Evolutionary conservation across 2,113 vertebrate species (phyloP), one percentile per base, ranked within the genome.

Genomic region (Leucoraja erinaceus): DNA sequence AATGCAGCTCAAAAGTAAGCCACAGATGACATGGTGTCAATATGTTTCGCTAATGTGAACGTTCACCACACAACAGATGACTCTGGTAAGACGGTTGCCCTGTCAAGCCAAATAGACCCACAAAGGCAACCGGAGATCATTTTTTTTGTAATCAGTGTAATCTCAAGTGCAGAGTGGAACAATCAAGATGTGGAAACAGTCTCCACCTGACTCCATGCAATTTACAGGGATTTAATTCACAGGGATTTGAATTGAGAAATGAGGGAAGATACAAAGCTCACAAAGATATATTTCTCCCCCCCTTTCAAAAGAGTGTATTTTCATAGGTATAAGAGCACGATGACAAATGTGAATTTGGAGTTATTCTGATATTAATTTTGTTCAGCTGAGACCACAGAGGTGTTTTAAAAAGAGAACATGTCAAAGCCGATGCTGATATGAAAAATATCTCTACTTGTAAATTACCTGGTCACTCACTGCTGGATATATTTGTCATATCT

Each of bases 301-400:
- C 38, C 38, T 1, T 47, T 47, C 38, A 47, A 47, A 47, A 47
- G 3, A 47, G 38, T 47, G 38, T 47, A 47, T 47, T 84, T 56
- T 25, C 79, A 84, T 6, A 59, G 79, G 25, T 25, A 59, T 84
- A 20, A 56, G 3, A 38, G 56, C 77, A 79, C 79, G 25, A 92
- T 33, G 93, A 77, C n/a, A 81, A 68, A 93, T 20, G 79, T 54
- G 54, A 90, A 84, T 93, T 94, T 88, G 0, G 90, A 94, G 59
- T 59, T 88, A 56, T 81, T 59, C 25, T 9, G 54, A 59, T 22
- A 83, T 59, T 25, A 20, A 33, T 90, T 90, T n/a, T 90, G 61
- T 33, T 90, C 63, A 90, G 61, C n/a, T 33, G 86, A 66, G n/a
- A n/a, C 31, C 61, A 33, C 9, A 66, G 4, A 83, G 56, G 59